phyloP scores from a whole-genome alignment of 2,888 invertebrate genomes.

The Hoplodrina blanda region DNA sequence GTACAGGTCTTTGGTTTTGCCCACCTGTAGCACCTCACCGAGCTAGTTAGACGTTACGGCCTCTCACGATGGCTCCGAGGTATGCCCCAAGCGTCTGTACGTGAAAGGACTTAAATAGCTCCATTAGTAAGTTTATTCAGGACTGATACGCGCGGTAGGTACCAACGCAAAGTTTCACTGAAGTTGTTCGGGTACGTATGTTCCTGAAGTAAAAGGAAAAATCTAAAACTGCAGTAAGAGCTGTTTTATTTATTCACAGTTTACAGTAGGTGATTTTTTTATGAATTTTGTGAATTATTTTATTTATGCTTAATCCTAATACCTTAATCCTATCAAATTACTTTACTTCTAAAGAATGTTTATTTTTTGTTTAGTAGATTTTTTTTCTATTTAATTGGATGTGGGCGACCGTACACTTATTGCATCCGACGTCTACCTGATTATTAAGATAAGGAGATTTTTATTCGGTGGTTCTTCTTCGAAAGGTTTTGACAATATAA shows the following conservation, averaged over 20 bases:
- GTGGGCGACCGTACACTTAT: not conserved
- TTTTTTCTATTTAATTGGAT: not conserved
- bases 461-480: not conserved
- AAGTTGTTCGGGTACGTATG: constrained; percentile 15
- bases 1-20: constrained; percentile 55
- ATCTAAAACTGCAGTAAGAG: constrained; percentile 13
- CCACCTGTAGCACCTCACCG: constrained; percentile 75
- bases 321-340: not conserved
- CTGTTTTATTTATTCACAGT: constrained; percentile 1
- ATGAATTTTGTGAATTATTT: not conserved
- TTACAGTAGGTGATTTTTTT: no score
- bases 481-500: no score
- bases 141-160: constrained; percentile 62
- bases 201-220: constrained; percentile 20
- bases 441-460: no score
- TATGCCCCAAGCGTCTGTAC: constrained; percentile 68
- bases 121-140: constrained; percentile 73
- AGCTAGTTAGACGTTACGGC: constrained; percentile 65
- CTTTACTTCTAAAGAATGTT: not conserved
- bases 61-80: constrained; percentile 62
- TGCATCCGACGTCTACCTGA: no score
- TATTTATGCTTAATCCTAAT: not conserved
- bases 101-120: constrained; percentile 73
- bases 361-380: not conserved
- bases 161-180: constrained; percentile 30